Percentiles rank a stretch among this genome's conserved stretches.
These are phyloP conservation scores for Proterorhinus semilunaris DNA, from an alignment of 2,113 vertebrate genomes.

Conservation along the genomic window DNA sequence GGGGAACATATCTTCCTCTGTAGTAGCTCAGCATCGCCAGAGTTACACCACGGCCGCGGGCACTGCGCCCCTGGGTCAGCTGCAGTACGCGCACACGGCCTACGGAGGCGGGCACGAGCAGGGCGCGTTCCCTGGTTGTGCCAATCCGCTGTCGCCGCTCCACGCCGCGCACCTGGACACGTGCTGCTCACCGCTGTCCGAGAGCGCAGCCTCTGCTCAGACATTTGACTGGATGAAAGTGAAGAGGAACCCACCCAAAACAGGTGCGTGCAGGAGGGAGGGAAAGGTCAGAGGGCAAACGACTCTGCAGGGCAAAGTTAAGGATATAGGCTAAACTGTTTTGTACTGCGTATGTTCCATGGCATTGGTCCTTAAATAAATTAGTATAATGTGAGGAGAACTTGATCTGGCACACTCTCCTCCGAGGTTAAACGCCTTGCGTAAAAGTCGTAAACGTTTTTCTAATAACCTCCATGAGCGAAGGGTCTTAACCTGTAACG, in stretches of 20 bases:
- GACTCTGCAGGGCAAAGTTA: background rate
- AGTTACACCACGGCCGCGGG: slow-evolving; percentile 84
- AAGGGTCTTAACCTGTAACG: too few relatives aligned
- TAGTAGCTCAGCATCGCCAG: slow-evolving; percentile 86
- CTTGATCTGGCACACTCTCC: too few relatives aligned
- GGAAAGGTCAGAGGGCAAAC: background rate
- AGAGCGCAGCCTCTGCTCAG: slow-evolving; percentile 84
- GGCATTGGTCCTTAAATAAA: too few relatives aligned
- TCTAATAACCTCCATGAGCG: too few relatives aligned
- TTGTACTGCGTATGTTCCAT: too few relatives aligned
- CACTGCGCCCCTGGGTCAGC: slow-evolving; percentile 80
- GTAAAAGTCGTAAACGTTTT: too few relatives aligned
- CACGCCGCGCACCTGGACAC: slow-evolving; percentile 85
- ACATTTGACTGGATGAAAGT: slow-evolving; percentile 99
- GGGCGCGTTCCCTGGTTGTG: slow-evolving; percentile 80
- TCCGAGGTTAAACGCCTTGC: too few relatives aligned
- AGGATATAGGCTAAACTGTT: too few relatives aligned
- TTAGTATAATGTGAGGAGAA: too few relatives aligned
- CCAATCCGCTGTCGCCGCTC: slow-evolving; percentile 86
- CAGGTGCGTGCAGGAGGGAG: slow-evolving; percentile 80
- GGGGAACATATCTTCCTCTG: slow-evolving; percentile 85
- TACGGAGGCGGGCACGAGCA: slow-evolving; percentile 91
- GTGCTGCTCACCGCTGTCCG: slow-evolving; percentile 87
- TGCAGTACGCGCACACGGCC: slow-evolving; percentile 84
- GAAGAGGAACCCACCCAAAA: slow-evolving; percentile 97